Evolutionary conservation across 2,888 invertebrate species (phyloP), one percentile per base, ranked within the genome.

Genomic region (Parnassius smintheus): DNA sequence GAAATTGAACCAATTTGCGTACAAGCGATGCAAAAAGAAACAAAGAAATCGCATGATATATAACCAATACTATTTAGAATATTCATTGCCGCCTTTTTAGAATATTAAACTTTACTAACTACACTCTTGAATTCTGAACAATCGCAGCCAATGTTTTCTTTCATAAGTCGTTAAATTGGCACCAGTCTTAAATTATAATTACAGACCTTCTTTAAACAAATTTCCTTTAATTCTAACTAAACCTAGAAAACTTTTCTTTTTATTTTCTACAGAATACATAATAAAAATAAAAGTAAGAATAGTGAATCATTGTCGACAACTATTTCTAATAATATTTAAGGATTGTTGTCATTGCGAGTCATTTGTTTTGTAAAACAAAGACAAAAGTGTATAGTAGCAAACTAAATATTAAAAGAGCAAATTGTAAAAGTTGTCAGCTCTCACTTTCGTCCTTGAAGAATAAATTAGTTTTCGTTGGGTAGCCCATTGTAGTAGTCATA

Each of bases 1-100:
- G 73, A 82, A 83, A 81, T 80, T 79, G 77, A 72, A 77, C 74
- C 71, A 69, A 86, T 86, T 85, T 85, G 81, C 85, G 85, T 85
- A 83, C 79, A 84, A 86, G 80, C 78, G 81, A 78, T 75, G 74
- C 75, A 71, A 70, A 73, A 75, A 75, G 66, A 65, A 66, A 69
- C 62, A 63, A 68, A 66, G 64, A 65, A 60, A 53, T 10, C 44
- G 7, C 44, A 44, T 44, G 12, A 12, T 11, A 59, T 44, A 51
- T 41, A 9, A 46, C 45, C 25, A 52, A 35, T 35, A 2, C 52
- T 59, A 25, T 35, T 11, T 25, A 9, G 52, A 52, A 9, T 52
- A 44, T 45, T 11, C 44, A 45, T 44, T 25, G 52, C 51, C 25
- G n/a, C 35, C 1, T 51, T 11, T 49, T n/a, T 18, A 1, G 9